Evolutionary conservation across 2,113 vertebrate species (phyloP).

Genomic region (Anseranas semipalmata): DNA sequence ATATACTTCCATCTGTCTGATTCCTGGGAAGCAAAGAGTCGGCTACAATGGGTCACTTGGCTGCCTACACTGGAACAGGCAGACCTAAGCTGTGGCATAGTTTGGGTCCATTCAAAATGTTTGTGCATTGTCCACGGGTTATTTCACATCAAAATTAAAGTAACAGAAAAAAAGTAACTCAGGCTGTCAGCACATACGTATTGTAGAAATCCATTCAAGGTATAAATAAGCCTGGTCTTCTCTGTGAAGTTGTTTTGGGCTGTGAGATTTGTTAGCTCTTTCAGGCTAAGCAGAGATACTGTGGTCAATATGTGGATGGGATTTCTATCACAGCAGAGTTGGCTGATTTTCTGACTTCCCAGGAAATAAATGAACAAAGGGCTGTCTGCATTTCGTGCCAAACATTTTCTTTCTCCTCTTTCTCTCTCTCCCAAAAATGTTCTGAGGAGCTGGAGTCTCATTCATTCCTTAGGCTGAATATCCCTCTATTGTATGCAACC

Average conservation of each 20-base stretch:
- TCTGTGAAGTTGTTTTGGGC: background rate
- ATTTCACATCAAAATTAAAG: background rate
- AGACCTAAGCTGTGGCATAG: background rate
- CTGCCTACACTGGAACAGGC: background rate
- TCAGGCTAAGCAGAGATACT: background rate
- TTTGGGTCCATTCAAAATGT: background rate
- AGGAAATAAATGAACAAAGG: background rate
- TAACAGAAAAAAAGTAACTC: background rate
- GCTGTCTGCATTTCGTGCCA: background rate
- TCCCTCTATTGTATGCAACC: background rate
- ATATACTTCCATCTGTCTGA: conserved; percentile 34
- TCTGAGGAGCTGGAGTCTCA: background rate
- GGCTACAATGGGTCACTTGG: background rate
- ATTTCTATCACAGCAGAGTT: background rate
- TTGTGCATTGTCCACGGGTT: background rate
- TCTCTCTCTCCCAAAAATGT: background rate
- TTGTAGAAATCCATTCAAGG: background rate
- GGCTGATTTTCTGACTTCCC: conserved; percentile 1
- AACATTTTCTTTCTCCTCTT: background rate
- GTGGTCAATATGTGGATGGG: background rate
- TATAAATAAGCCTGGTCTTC: background rate
- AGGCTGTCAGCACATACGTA: background rate
- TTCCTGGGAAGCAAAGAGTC: conserved; percentile 50
- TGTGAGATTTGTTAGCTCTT: background rate
- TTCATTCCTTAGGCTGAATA: background rate